phyloP scores from a whole-genome alignment of 1,140 invertebrate species.

The Zaprionus africanus region DNA sequence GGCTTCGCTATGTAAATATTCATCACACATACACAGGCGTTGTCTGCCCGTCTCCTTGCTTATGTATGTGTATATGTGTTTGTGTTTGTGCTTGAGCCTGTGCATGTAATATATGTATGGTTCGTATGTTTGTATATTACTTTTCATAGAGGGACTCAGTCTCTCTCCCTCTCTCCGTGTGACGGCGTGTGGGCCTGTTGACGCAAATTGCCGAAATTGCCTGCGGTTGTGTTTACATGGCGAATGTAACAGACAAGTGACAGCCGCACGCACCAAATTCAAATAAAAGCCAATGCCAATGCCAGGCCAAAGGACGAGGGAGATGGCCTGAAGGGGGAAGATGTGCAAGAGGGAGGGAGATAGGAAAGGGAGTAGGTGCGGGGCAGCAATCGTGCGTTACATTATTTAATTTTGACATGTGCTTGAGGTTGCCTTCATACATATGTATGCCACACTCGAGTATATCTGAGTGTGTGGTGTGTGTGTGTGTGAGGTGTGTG shows the following conservation, averaged over 20 bases:
- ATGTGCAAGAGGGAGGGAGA: background rate
- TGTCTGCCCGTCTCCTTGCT: background rate
- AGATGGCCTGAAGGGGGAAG: constrained; percentile 9
- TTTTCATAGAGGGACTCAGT: constrained; percentile 10
- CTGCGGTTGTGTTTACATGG: constrained; percentile 82
- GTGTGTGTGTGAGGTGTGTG: constrained; percentile 29
- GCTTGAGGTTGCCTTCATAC: constrained; percentile 68
- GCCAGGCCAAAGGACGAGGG: constrained; percentile 12
- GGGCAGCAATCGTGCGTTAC: constrained; percentile 72
- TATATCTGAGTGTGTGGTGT: constrained; percentile 24
- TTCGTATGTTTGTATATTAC: constrained; percentile 11
- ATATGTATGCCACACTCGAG: constrained; percentile 24
- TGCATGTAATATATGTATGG: background rate
- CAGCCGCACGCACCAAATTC: constrained; percentile 79
- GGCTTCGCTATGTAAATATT: background rate
- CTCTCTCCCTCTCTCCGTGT: constrained; percentile 31
- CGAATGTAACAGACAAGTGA: constrained; percentile 82
- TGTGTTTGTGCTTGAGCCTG: background rate
- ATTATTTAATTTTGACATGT: constrained; percentile 83
- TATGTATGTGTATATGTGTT: background rate
- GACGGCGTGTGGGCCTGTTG: constrained; percentile 75
- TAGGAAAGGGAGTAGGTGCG: background rate
- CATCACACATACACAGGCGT: background rate
- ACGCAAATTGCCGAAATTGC: constrained; percentile 82
- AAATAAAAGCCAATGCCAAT: constrained; percentile 82